A percentile compares a stretch with the other conserved stretches of the same genome.
Evolutionary conservation across 2,113 vertebrate species (phyloP).

Genomic region (Rhodinocichla rosea): DNA sequence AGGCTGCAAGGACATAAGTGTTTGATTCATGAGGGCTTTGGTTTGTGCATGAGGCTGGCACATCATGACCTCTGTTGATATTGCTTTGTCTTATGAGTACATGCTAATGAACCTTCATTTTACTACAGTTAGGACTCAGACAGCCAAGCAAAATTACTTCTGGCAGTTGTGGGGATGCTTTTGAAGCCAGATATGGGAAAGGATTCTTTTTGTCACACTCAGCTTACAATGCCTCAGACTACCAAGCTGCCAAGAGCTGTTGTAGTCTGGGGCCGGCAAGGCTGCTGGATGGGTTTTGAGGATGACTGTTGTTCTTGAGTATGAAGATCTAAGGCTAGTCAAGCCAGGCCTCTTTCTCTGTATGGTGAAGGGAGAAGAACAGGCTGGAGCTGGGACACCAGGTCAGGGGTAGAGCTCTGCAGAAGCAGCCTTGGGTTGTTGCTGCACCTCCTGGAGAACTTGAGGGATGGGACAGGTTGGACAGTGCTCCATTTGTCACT

Average conservation of each 20-base stretch:
- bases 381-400: background rate
- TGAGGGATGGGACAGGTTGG: background rate
- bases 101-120: background rate
- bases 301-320: background rate
- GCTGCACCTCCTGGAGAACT: background rate
- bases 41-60: background rate
- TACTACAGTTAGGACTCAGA: background rate
- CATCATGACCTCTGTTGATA: background rate
- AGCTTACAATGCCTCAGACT: background rate
- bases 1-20: background rate
- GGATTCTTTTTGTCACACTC: background rate
- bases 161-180: background rate
- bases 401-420: background rate
- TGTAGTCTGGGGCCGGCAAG: background rate
- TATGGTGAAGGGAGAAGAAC: rapidly evolving
- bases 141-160: background rate
- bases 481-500: background rate
- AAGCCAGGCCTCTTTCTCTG: background rate
- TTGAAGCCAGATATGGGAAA: background rate
- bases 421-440: background rate
- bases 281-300: background rate
- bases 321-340: background rate
- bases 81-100: background rate
- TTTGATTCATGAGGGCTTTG: background rate
- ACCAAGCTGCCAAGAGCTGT: background rate